Percentiles rank a stretch among this genome's conserved stretches.
These are phyloP conservation scores for Nomada fabriciana DNA, from an alignment of 2,888 invertebrate genomes.

Conservation along the genomic window DNA sequence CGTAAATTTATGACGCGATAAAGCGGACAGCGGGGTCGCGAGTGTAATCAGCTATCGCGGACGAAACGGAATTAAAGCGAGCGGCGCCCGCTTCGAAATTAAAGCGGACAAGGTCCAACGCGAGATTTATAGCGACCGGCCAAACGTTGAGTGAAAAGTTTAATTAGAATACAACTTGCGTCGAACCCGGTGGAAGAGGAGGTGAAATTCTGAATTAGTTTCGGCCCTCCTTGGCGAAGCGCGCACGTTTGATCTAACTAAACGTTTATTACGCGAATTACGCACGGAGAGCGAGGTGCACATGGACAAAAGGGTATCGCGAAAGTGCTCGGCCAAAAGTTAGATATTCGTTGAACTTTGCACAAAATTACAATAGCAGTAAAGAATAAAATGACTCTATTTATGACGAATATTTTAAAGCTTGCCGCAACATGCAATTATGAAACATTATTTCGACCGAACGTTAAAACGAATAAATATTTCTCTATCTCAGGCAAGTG, in stretches of 20 bases:
- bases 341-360: no score
- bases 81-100: constrained; percentile 24
- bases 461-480: no score
- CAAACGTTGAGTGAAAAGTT: constrained; percentile 28
- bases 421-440: no score
- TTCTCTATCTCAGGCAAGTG: no score
- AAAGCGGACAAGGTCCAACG: constrained; percentile 14
- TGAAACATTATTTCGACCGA: no score
- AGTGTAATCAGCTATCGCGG: constrained; percentile 37
- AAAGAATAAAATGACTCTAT: background rate
- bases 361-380: no score
- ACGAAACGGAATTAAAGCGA: constrained; percentile 36
- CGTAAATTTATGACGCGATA: constrained; percentile 46
- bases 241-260: constrained; percentile 32
- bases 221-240: background rate
- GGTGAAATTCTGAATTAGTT: constrained; percentile 26
- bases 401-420: background rate
- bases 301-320: no score
- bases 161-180: constrained; percentile 49
- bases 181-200: constrained; percentile 2
- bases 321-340: background rate
- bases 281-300: background rate
- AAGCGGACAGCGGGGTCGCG: constrained; percentile 28
- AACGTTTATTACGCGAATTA: constrained; percentile 38
- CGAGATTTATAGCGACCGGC: constrained; percentile 30